Conservation (phyloP, 2,888 invertebrate genomes). For the Cryptocephalus moraei region DNA sequence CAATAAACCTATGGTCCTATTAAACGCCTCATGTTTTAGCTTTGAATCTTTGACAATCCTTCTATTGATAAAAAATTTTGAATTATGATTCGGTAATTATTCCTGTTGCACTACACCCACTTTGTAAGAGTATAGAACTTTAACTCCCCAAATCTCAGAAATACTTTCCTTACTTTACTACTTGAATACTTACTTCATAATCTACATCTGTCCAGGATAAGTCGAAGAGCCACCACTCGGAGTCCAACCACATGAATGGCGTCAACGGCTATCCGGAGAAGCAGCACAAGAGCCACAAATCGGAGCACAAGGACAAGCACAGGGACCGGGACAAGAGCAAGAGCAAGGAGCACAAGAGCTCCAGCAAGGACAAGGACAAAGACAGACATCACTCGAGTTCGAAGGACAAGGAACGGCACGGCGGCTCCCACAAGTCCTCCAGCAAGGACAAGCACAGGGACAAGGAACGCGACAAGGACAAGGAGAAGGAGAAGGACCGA, state of each 20-base stretch:
- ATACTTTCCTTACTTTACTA: background rate
- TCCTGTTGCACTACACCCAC: no score
- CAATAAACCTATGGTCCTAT: no score
- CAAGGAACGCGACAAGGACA: conserved; percentile 39
- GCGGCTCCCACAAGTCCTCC: conserved; percentile 28
- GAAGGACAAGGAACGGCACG: conserved; percentile 43
- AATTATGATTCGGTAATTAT: no score
- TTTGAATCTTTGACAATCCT: no score
- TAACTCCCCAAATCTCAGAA: background rate
- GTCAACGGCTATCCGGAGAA: conserved; percentile 61
- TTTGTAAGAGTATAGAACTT: no score
- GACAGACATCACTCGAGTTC: conserved; percentile 61
- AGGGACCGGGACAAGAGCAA: conserved; percentile 36
- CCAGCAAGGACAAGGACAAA: conserved; percentile 34
- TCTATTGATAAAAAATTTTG: no score
- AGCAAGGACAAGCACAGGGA: conserved; percentile 33
- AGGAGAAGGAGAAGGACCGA: conserved; percentile 28
- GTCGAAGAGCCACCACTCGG: conserved; percentile 25
- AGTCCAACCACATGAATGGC: conserved; percentile 57
- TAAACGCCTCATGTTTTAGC: no score
- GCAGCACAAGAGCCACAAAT: conserved; percentile 43
- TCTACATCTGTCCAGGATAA: conserved; percentile 9
- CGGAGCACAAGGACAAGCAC: conserved; percentile 51
- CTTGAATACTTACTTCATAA: conserved; percentile 3
- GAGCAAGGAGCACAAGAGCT: conserved; percentile 31